phyloP scores from a whole-genome alignment of 2,888 invertebrate genomes.

The Coleophora deauratella region DNA sequence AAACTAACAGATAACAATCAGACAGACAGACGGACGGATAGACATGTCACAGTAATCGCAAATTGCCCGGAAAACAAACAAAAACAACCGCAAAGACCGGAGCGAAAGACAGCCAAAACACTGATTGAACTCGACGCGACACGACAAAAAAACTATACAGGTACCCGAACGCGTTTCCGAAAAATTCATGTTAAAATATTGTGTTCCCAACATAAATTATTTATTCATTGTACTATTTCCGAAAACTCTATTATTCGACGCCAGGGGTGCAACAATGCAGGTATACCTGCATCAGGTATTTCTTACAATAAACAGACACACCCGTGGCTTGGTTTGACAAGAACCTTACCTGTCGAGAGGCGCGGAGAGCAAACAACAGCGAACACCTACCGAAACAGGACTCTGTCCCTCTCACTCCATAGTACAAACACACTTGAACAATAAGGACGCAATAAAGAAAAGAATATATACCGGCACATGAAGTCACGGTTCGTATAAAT shows the following conservation, averaged over 20 bases:
- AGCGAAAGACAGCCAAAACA: conserved; percentile 60
- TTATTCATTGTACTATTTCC: conserved; percentile 67
- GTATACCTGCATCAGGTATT: conserved; percentile 64
- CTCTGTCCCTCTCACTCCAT: conserved; percentile 14
- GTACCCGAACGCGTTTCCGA: conserved; percentile 47
- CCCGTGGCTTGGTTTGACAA: conserved; percentile 53
- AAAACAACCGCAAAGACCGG: conserved; percentile 51
- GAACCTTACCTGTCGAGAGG: conserved; percentile 62
- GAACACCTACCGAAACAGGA: conserved; percentile 38
- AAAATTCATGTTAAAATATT: conserved; percentile 54
- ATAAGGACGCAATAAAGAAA: conserved; percentile 7
- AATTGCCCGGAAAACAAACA: conserved; percentile 69
- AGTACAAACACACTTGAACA: conserved; percentile 5
- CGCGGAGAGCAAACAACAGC: conserved; percentile 56
- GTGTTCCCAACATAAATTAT: conserved; percentile 65
- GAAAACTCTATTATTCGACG: conserved; percentile 64
- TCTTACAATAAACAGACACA: conserved; percentile 60
- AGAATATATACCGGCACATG: conserved; percentile 10
- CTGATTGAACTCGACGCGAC: conserved; percentile 26
- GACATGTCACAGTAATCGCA: conserved; percentile 47
- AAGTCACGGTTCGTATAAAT: conserved; percentile 65
- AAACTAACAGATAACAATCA: conserved; percentile 31
- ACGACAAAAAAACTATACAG: conserved; percentile 31
- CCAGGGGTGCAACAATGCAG: conserved; percentile 54
- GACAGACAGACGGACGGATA: conserved; percentile 22